Evolutionary conservation across 2,888 invertebrate genomes (phyloP).

Genomic region (Epinotia brunnichana): DNA sequence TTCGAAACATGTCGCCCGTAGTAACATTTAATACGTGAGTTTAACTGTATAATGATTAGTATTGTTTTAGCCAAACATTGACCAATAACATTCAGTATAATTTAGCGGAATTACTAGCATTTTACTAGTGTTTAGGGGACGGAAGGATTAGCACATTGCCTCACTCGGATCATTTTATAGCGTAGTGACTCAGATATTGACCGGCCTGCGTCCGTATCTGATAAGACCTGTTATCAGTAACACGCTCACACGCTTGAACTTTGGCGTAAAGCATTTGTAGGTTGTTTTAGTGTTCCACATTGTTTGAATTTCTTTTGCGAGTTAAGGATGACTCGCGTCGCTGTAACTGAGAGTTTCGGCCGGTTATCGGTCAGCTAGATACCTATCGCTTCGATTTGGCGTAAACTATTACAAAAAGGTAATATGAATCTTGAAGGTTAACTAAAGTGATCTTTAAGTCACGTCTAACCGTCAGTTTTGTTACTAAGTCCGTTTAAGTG

Average conservation of each 20-base stretch:
- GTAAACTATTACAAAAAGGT: too few species aligned
- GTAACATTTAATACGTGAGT: too few species aligned
- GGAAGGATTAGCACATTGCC: neutral
- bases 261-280: slow-evolving; percentile 17
- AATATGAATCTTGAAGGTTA: too few species aligned
- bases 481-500: too few species aligned
- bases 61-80: too few species aligned
- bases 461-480: too few species aligned
- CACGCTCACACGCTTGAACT: slow-evolving; percentile 15
- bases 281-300: slow-evolving; percentile 55
- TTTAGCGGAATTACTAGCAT: too few species aligned
- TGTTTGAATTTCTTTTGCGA: slow-evolving; percentile 56
- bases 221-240: slow-evolving; percentile 32
- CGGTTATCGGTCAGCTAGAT: neutral
- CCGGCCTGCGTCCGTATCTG: slow-evolving; percentile 16
- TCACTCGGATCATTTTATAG: neutral
- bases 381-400: neutral
- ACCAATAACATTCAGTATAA: too few species aligned
- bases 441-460: too few species aligned
- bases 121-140: neutral
- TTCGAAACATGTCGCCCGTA: too few species aligned
- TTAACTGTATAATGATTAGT: too few species aligned
- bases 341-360: neutral
- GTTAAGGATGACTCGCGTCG: neutral
- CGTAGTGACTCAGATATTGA: slow-evolving; percentile 19